A percentile compares a stretch with the other conserved stretches of the same genome.
These are phyloP conservation scores for Notolepis coatsorum DNA, from an alignment of 2,797 vertebrate species.

Conservation along the genomic window DNA sequence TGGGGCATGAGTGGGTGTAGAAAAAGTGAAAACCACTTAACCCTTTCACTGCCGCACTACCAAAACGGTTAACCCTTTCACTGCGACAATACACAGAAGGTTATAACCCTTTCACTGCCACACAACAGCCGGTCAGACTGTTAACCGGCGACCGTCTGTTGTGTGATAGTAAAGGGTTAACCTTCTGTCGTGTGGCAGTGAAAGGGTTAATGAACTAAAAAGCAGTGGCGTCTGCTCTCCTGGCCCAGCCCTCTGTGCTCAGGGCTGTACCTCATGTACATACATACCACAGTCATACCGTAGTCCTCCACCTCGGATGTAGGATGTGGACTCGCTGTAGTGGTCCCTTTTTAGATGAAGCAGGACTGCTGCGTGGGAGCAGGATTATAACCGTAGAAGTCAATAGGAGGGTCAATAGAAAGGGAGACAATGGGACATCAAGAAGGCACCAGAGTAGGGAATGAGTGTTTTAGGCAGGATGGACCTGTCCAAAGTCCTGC, in stretches of 20 bases:
- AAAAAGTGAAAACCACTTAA: constrained; percentile 32
- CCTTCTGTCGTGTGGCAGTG: neutral
- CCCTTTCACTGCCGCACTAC: no score
- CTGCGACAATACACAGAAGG: no score
- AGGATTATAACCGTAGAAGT: no score
- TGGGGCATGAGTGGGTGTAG: constrained; percentile 31
- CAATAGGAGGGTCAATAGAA: constrained; percentile 11
- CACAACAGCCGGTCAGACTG: no score
- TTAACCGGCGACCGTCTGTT: no score
- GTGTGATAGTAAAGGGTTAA: no score
- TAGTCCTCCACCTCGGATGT: constrained; percentile 41
- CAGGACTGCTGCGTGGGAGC: constrained; percentile 45
- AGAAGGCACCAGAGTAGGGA: constrained; percentile 42
- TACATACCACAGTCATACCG: constrained; percentile 46
- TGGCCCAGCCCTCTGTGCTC: constrained; percentile 18
- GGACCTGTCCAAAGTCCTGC: no score
- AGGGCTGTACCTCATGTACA: constrained; percentile 62
- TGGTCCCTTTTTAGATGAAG: constrained; percentile 42
- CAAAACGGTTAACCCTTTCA: no score
- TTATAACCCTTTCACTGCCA: no score
- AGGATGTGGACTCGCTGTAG: constrained; percentile 34
- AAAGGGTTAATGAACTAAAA: constrained; percentile 34
- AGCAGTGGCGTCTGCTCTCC: constrained; percentile 24
- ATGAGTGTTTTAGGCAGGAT: no score
- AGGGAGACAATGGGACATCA: constrained; percentile 26